Base-by-base conservation (phyloP, 2,113 vertebrate species). In the Pimephales promelas region DNA sequence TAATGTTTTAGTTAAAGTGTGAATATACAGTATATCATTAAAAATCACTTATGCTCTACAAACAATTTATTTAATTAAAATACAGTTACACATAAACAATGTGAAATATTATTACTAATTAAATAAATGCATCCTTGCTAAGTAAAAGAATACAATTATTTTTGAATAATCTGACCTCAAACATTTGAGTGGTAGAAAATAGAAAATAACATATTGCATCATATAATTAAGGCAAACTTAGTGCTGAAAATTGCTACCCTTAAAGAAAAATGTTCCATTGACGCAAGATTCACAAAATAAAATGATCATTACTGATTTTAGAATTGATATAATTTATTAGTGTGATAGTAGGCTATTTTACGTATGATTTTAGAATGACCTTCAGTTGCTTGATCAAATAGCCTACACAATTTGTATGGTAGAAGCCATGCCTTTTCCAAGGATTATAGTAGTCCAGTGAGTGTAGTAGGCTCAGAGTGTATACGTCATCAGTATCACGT, bases 401-500 rank as follows among this genome's bases (percentile, higher is more conserved):
- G 70, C 10, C 24, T 64, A 10, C 57, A 31, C 57, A 22, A 2
- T 61, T 28, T 43, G 56, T 56, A 22, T 79, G 11, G n/a, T 20
- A 20, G 9, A 62, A 26, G 11, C 2, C 36, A 73, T 73, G 71
- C 24, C 45, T 73, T 73, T 73, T 43, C 45, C 43, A 14, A 52
- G 72, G 72, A 74, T 74, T 31, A 31, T 52, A 74, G 26, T 74
- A 52, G 72, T 18, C 13, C 26, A 28, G 45, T 20, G 45, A 74
- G 45, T 52, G 71, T 74, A 52, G 72, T 52, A 31, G 71, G 47
- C 45, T 52, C 45, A 45, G 43, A 20, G 45, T 24, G 45, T 16
- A 14, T 16, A 34, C 76, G 85, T 45, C 83, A 81, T 24, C 68
- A 68, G 26, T 49, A 72, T 88, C 87, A 90, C 90, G 87, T 90